Evolutionary conservation across 2,113 vertebrate genomes (phyloP).

Genomic region (Neogale vison): DNA sequence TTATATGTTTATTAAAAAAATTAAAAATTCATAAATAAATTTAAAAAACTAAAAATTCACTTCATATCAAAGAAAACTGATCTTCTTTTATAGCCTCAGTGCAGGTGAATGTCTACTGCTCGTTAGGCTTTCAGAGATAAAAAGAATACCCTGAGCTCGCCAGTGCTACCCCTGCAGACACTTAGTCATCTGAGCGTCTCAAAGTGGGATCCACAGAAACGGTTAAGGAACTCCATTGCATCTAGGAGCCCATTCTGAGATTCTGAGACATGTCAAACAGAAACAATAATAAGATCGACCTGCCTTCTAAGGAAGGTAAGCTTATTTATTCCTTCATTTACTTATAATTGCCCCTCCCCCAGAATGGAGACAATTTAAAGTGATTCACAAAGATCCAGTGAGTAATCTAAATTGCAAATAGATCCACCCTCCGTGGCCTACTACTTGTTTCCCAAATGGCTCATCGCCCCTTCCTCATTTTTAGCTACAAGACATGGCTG

Average conservation of each 20-base stretch:
- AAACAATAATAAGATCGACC: not conserved
- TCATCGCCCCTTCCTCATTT: not conserved
- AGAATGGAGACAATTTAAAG: not conserved
- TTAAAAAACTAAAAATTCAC: too few species aligned
- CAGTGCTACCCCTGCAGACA: not conserved
- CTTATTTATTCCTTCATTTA: not conserved
- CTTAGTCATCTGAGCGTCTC: not conserved
- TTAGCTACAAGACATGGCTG: not conserved
- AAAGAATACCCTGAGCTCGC: not conserved
- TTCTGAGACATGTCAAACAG: not conserved
- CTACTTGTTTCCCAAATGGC: not conserved
- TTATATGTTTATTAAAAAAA: too few species aligned
- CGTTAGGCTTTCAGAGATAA: not conserved
- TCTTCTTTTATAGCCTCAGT: not conserved
- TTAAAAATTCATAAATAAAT: too few species aligned
- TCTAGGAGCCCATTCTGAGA: not conserved
- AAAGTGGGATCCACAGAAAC: not conserved
- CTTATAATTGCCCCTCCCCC: not conserved
- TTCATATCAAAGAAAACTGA: not conserved
- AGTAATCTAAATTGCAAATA: not conserved
- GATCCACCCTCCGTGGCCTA: not conserved
- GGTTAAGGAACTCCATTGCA: not conserved
- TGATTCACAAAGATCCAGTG: not conserved
- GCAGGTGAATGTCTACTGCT: not conserved
- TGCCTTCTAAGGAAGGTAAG: not conserved